Base-by-base conservation (phyloP, 1,140 invertebrate genomes). In the Stratiolaelaps scimitus region DNA sequence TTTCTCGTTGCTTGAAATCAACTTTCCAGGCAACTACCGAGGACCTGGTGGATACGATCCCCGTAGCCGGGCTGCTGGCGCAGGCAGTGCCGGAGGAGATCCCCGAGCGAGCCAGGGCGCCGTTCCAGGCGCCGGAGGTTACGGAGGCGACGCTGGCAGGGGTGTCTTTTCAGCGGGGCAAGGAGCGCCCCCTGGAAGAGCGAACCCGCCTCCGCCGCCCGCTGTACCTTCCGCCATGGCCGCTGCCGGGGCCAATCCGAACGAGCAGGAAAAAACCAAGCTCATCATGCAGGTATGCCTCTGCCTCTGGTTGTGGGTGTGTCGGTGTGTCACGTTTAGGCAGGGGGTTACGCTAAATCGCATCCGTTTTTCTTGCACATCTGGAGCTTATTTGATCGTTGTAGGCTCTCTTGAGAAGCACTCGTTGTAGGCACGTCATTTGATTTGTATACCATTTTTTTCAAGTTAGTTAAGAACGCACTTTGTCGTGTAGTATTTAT, bases 101-200 rank as follows among this genome's bases (percentile, higher is more conserved):
- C 71, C 68, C 71, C 44, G 20, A 67, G 71, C 60, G 83, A 83
- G 23, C 83, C 83, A 60, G 84, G 34, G 86, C 72, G 13, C 68
- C 68, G 44, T 73, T 74, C 10, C 72, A 71, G 82, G 85, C 64
- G 83, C 88, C 76, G 0, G 89, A 92, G 76, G 87, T 92, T 77
- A 88, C 92, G 75, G 92, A 94, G 81, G 86, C 86, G 77, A 69
- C 67, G 34, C 68, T 7, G 17, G 53, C 44, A 17, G 67, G 66
- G 23, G 13, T 67, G 64, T 10, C 30, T 65, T 65, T 26, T 43
- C n/a, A 20, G 48, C n/a, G 17, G 28, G 65, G 34, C 43, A 53
- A 60, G 26, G 17, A 26, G 53, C 53, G 53, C 26, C 53, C 15
- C 34, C 53, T 34, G 53, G 53, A 60, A 60, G 65, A 43, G 64